A percentile compares a stretch with the other conserved stretches of the same genome.
These are phyloP conservation scores for Trachelus stipa DNA, from an alignment of 2,888 invertebrate genomes.

Conservation along the genomic window DNA sequence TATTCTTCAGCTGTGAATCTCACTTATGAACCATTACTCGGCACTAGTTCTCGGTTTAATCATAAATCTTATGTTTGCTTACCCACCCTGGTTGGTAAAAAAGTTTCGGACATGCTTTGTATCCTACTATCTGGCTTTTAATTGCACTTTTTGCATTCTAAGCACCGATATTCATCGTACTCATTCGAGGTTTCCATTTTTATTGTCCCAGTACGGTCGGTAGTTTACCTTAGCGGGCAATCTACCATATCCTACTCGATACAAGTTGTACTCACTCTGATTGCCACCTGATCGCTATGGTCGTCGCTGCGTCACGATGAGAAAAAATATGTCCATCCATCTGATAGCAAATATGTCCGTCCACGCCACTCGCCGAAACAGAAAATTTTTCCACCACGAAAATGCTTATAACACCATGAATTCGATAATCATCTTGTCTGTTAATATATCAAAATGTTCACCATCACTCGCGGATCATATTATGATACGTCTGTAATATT, in stretches of 20 bases:
- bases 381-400: background rate
- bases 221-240: background rate
- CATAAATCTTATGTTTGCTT: background rate
- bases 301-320: background rate
- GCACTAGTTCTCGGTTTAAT: background rate
- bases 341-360: background rate
- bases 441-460: slow-evolving; percentile 3
- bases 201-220: background rate
- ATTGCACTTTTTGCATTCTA: slow-evolving; percentile 9
- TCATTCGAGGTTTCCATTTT: slow-evolving; percentile 3
- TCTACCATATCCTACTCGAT: no score
- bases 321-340: no score
- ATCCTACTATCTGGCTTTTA: background rate
- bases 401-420: background rate
- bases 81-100: slow-evolving; percentile 13
- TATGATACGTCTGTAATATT: no score
- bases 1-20: background rate
- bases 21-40: background rate
- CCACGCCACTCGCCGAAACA: background rate
- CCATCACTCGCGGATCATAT: no score
- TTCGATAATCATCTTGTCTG: background rate
- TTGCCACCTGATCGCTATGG: background rate
- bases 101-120: slow-evolving; percentile 6
- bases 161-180: slow-evolving; percentile 14
- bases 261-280: background rate